phyloP scores from a whole-genome alignment of 2,797 vertebrate genomes.

The Micrastur ruficollis region DNA sequence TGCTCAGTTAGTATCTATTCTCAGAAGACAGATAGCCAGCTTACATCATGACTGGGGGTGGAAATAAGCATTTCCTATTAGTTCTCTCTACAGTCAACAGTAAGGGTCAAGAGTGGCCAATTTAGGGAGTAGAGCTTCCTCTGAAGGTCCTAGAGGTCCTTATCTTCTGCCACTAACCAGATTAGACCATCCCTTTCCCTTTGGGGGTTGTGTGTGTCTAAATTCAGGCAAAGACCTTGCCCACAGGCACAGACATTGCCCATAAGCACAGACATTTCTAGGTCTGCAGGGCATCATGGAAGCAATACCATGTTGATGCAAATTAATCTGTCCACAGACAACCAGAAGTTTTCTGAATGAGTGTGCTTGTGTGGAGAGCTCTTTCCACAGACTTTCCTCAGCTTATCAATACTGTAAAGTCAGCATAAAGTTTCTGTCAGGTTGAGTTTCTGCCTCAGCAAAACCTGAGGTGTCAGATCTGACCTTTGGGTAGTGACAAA shows the following conservation, averaged over 20 bases:
- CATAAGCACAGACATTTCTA: neutral
- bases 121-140: neutral
- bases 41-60: neutral
- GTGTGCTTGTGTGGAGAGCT: neutral
- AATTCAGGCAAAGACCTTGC: neutral
- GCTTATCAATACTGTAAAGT: neutral
- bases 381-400: neutral
- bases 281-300: neutral
- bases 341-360: neutral
- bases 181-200: neutral
- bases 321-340: neutral
- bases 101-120: neutral
- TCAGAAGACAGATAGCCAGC: neutral
- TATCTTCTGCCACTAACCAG: neutral
- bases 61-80: neutral
- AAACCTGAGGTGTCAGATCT: constrained; percentile 17
- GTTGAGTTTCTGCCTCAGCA: neutral
- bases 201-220: fast-evolving
- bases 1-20: neutral
- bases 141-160: neutral
- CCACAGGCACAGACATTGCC: neutral
- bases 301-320: neutral
- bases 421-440: neutral
- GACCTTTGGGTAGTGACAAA: neutral
- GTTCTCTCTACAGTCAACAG: neutral